Conservation (phyloP, 2,797 vertebrate species). For the Anisognathus igniventris region DNA sequence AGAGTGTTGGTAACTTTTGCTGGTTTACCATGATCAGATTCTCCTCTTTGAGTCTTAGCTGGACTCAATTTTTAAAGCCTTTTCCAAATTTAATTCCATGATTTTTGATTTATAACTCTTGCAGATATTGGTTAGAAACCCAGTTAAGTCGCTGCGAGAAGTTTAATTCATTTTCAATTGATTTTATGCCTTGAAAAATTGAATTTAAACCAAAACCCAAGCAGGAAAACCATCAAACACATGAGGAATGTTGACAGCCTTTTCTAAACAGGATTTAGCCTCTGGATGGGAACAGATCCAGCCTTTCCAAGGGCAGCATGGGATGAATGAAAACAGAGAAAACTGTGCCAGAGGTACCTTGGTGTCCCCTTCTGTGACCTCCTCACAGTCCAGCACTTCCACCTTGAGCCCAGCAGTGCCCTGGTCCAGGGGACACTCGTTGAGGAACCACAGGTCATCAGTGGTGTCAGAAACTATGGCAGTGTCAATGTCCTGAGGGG, state of each 20-base stretch:
- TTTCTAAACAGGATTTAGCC: not conserved
- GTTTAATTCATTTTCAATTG: not conserved
- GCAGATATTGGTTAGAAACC: not conserved
- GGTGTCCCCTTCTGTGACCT: constrained; percentile 65
- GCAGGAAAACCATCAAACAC: not conserved
- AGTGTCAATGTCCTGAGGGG: constrained; percentile 88
- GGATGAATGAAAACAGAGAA: not conserved
- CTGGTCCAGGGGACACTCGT: constrained; percentile 87
- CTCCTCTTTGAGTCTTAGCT: not conserved
- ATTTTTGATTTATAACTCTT: not conserved
- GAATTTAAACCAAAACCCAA: not conserved
- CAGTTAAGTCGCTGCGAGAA: accelerated
- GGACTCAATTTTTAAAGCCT: not conserved
- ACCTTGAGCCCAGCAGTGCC: constrained; percentile 84
- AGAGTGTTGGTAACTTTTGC: not conserved
- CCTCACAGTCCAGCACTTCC: constrained; percentile 76
- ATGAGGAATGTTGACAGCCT: not conserved
- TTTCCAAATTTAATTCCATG: not conserved
- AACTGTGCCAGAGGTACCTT: constrained; percentile 37
- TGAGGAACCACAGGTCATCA: constrained; percentile 94
- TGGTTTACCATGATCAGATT: not conserved
- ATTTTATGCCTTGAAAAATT: not conserved
- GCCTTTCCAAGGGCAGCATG: not conserved
- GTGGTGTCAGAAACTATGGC: constrained; percentile 95
- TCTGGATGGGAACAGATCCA: not conserved